Evolutionary conservation across 2,888 invertebrate genomes (phyloP).

Genomic region (Cryptosula pallasiana): DNA sequence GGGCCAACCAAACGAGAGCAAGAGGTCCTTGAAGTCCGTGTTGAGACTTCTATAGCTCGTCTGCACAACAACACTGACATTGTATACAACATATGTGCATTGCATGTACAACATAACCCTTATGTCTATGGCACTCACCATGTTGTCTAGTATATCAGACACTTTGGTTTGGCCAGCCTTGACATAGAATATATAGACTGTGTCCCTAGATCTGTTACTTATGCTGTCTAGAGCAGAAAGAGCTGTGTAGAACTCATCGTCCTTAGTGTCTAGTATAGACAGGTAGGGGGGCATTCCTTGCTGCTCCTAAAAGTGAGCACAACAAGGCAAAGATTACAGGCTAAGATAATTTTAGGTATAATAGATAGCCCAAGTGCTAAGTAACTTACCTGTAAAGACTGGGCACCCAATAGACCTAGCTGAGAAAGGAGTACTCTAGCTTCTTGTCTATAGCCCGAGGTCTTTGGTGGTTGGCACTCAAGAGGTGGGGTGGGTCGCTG

Average conservation of each 20-base stretch:
- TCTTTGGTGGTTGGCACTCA: constrained; percentile 32
- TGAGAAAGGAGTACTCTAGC: constrained; percentile 90
- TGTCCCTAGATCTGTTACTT: constrained; percentile 80
- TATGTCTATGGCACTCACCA: too few species aligned
- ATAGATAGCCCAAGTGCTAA: background rate
- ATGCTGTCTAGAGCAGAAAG: constrained; percentile 77
- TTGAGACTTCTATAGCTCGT: constrained; percentile 53
- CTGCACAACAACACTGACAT: constrained; percentile 48
- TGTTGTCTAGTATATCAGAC: constrained; percentile 75
- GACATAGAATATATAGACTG: constrained; percentile 89
- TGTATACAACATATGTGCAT: too few species aligned
- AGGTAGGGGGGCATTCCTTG: constrained; percentile 59
- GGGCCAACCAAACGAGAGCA: constrained; percentile 77
- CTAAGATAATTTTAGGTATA: too few species aligned
- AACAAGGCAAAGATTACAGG: background rate
- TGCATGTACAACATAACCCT: too few species aligned
- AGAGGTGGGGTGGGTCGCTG: background rate
- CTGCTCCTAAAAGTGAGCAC: constrained; percentile 37
- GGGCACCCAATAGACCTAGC: constrained; percentile 63
- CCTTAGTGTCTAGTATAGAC: constrained; percentile 66
- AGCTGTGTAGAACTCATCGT: constrained; percentile 70
- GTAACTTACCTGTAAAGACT: background rate
- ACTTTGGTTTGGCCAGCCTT: constrained; percentile 75
- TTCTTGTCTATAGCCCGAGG: constrained; percentile 77
- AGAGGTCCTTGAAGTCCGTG: constrained; percentile 60